phyloP scores from a whole-genome alignment of 2,113 vertebrate genomes.

The Oplegnathus fasciatus region DNA sequence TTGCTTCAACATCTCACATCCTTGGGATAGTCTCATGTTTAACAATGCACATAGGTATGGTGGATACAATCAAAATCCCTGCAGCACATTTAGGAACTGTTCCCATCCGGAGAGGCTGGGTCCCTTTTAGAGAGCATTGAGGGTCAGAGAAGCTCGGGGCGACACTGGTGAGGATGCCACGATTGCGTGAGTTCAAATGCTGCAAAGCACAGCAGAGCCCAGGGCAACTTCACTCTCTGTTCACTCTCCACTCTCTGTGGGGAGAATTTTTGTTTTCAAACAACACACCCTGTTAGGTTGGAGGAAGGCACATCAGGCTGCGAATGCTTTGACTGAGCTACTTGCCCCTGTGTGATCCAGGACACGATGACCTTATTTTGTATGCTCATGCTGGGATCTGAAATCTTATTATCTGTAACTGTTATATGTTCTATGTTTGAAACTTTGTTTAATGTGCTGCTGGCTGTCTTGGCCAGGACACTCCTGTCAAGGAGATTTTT shows the following conservation, averaged over 20 bases:
- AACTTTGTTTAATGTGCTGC: no score
- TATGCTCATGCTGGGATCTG: no score
- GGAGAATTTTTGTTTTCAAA: not conserved
- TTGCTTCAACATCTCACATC: not conserved
- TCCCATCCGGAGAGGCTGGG: not conserved
- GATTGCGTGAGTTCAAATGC: not conserved
- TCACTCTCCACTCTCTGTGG: not conserved
- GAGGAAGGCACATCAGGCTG: no score
- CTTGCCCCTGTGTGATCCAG: no score
- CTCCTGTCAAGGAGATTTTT: no score
- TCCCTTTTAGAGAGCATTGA: not conserved
- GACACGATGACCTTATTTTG: no score
- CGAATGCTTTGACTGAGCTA: no score
- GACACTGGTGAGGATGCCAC: not conserved
- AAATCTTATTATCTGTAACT: no score
- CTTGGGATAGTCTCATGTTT: not conserved
- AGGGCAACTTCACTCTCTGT: not conserved
- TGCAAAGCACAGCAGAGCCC: not conserved
- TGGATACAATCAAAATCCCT: not conserved
- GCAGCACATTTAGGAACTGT: not conserved
- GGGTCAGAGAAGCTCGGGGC: not conserved
- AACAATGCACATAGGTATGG: not conserved
- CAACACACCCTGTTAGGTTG: not conserved
- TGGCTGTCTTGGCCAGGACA: no score
- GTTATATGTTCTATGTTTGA: no score